Conservation (phyloP, 2,888 invertebrate species). For the Adelphocoris suturalis region DNA sequence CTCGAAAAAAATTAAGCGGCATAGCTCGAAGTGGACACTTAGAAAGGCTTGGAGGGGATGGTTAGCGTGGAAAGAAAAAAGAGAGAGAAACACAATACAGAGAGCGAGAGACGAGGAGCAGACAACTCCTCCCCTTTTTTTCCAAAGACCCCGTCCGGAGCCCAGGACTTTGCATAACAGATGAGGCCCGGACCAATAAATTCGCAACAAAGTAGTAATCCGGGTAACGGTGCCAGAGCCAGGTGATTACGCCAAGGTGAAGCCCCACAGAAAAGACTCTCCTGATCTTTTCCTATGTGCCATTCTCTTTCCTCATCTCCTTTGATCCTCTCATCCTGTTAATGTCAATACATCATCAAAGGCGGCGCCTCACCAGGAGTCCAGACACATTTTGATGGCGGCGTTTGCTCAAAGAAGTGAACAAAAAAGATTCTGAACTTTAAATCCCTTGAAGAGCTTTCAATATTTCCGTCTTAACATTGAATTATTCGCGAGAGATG, state of each 20-base stretch:
- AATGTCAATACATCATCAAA: constrained; percentile 56
- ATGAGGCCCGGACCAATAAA: constrained; percentile 70
- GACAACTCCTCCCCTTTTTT: constrained; percentile 39
- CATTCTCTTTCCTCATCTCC: background rate
- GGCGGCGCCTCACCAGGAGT: constrained; percentile 44
- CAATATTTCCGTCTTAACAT: background rate
- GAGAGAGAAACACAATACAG: background rate
- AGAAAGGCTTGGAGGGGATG: background rate
- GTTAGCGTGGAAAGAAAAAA: background rate
- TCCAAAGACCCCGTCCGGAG: constrained; percentile 54
- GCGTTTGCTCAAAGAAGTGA: background rate
- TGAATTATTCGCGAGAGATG: background rate
- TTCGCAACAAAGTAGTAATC: constrained; percentile 71
- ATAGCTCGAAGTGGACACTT: background rate
- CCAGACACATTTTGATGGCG: background rate
- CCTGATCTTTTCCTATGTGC: constrained; percentile 3
- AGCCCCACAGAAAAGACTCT: constrained; percentile 26
- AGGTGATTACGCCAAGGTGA: constrained; percentile 64
- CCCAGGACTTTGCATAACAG: constrained; percentile 67
- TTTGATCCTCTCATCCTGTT: constrained; percentile 32
- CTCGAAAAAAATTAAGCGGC: background rate
- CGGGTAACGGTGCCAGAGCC: constrained; percentile 64
- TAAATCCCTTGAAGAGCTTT: background rate
- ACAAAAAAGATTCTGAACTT: background rate
- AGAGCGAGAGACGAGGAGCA: constrained; percentile 45